phyloP scores from a whole-genome alignment of 2,113 vertebrate genomes.

The Barbus barbus region DNA sequence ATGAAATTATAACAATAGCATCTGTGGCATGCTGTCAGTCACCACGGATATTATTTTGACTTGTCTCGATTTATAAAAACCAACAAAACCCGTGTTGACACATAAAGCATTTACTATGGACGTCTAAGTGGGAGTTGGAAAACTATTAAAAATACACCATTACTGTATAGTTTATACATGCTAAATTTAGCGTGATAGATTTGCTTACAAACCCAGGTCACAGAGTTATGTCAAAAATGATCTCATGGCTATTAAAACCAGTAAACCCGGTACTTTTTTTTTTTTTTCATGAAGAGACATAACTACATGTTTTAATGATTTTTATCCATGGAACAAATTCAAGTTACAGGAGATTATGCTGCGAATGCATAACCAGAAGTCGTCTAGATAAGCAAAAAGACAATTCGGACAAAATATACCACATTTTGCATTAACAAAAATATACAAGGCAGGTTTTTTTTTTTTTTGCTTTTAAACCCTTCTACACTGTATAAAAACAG shows the following conservation, averaged over 20 bases:
- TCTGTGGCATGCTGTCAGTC: not conserved
- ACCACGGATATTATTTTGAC: not conserved
- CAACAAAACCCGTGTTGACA: not conserved
- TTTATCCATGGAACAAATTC: not conserved
- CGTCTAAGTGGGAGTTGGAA: not conserved
- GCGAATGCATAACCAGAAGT: not conserved
- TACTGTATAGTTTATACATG: not conserved
- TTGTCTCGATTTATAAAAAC: not conserved
- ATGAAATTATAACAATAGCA: not conserved
- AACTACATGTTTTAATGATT: not conserved
- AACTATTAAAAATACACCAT: not conserved
- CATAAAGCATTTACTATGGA: not conserved
- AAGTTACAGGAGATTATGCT: not conserved
- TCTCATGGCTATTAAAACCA: not conserved
- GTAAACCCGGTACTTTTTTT: not conserved
- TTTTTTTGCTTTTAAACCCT: not conserved
- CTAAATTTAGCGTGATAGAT: not conserved
- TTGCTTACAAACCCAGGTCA: not conserved
- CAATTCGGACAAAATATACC: not conserved
- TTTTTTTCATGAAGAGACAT: not conserved
- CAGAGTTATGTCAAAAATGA: not conserved
- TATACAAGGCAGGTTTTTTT: not conserved
- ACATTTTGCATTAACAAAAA: not conserved
- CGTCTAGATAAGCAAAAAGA: not conserved
- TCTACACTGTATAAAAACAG: no score